Conservation (phyloP, 2,888 invertebrate genomes). For the Timandra comae region DNA sequence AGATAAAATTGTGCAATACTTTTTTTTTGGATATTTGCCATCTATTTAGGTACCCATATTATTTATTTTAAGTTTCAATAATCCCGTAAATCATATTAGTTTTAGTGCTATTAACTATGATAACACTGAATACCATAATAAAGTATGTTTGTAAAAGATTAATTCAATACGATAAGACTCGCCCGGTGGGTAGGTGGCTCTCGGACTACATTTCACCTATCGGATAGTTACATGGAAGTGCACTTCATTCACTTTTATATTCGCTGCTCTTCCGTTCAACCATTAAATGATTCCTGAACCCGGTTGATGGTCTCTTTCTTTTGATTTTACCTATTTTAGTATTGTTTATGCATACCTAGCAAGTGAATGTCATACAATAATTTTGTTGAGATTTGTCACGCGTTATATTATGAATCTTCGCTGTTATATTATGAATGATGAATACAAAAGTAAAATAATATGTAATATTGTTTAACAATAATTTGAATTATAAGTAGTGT, state of each 20-base stretch:
- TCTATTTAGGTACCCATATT: no score
- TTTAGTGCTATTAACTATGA: no score
- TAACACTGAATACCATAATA: no score
- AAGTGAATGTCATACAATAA: not conserved
- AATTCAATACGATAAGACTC: conserved; percentile 2
- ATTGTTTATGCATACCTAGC: not conserved
- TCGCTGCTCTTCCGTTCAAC: conserved; percentile 17
- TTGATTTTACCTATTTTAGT: not conserved
- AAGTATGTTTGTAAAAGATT: not conserved
- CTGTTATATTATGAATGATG: not conserved
- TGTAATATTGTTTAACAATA: not conserved
- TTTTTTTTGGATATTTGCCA: no score
- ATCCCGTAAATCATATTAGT: no score
- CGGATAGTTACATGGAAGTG: conserved; percentile 35
- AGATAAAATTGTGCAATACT: no score
- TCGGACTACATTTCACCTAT: conserved; percentile 8
- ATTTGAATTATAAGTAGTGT: no score
- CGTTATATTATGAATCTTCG: not conserved
- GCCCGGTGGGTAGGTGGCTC: no score
- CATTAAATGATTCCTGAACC: conserved; percentile 13
- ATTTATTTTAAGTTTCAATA: no score
- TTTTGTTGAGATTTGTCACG: not conserved
- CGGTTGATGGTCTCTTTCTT: not conserved
- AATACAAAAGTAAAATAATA: not conserved
- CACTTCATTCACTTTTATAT: conserved; percentile 46